Conservation (phyloP, 30 jellyfish, hydroid and myxozoan genomes). For the Pseudorhiza aurosa region DNA sequence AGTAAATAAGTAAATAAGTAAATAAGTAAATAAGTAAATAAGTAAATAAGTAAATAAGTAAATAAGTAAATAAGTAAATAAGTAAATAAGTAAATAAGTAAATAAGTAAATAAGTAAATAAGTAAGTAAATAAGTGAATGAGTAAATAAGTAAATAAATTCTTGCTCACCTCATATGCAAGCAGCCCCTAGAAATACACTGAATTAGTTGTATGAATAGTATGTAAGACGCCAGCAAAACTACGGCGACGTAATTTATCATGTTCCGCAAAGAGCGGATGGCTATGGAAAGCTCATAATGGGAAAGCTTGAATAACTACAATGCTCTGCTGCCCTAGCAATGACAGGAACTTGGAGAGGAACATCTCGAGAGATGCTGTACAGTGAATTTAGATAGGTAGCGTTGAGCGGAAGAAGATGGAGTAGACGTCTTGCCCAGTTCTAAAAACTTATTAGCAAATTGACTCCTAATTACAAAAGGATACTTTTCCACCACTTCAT, state of each 20-base stretch:
- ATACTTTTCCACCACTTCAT: background rate
- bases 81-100: too few species aligned
- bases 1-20: too few species aligned
- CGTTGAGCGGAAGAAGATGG: background rate
- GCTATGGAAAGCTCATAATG: background rate
- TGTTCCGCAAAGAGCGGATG: background rate
- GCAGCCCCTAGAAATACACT: background rate
- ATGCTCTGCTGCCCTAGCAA: background rate
- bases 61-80: too few species aligned
- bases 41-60: too few species aligned
- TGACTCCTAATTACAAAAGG: conserved; percentile 2
- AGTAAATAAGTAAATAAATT: too few species aligned
- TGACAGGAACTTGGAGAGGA: background rate
- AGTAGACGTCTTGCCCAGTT: background rate
- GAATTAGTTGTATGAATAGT: background rate
- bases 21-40: too few species aligned
- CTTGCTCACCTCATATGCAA: background rate
- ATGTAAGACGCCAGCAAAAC: background rate
- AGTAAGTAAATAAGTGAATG: too few species aligned
- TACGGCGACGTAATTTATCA: background rate
- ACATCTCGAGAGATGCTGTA: background rate
- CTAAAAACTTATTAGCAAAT: background rate
- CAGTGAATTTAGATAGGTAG: background rate
- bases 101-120: too few species aligned
- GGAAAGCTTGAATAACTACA: background rate